These are phyloP conservation scores for Clusia tigrina DNA, from an alignment of 2,888 invertebrate genomes.

Conservation along the genomic window DNA sequence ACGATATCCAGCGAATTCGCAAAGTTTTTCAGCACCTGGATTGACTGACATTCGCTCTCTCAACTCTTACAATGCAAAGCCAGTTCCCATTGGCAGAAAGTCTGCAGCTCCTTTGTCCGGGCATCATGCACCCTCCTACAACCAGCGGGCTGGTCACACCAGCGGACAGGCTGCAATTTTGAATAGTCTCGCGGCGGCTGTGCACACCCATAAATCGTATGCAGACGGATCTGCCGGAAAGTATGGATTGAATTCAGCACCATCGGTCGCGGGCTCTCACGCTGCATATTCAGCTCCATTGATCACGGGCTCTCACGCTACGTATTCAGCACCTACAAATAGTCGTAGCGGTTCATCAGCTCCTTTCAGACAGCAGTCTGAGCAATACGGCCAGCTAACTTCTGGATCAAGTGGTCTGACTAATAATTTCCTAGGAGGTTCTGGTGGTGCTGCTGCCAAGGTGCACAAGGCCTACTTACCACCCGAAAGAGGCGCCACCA, in stretches of 20 bases:
- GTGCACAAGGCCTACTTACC: not conserved
- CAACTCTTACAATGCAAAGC: constrained; percentile 20
- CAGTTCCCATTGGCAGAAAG: constrained; percentile 25
- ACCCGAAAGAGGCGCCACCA: constrained; percentile 34
- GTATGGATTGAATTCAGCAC: constrained; percentile 19
- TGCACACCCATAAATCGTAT: too few species aligned
- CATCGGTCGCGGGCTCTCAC: constrained; percentile 20
- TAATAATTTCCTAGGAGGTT: not conserved
- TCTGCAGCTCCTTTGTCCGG: not conserved
- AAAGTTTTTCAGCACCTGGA: not conserved
- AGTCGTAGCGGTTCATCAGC: not conserved
- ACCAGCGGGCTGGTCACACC: not conserved
- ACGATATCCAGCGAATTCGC: constrained; percentile 34
- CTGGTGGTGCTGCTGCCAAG: constrained; percentile 16
- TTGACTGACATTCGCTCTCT: constrained; percentile 21
- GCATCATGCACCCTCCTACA: not conserved
- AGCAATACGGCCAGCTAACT: not conserved
- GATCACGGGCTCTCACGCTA: constrained; percentile 6
- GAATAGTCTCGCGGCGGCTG: too few species aligned
- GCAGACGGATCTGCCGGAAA: too few species aligned
- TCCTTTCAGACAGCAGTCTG: not conserved
- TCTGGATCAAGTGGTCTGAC: not conserved
- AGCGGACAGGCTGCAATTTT: not conserved
- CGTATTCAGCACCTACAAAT: not conserved
- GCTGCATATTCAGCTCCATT: constrained; percentile 22